A percentile compares a stretch with the other conserved stretches of the same genome.
Conservation (phyloP, 1,140 invertebrate genomes). For the Tetramorium parvispinum region DNA sequence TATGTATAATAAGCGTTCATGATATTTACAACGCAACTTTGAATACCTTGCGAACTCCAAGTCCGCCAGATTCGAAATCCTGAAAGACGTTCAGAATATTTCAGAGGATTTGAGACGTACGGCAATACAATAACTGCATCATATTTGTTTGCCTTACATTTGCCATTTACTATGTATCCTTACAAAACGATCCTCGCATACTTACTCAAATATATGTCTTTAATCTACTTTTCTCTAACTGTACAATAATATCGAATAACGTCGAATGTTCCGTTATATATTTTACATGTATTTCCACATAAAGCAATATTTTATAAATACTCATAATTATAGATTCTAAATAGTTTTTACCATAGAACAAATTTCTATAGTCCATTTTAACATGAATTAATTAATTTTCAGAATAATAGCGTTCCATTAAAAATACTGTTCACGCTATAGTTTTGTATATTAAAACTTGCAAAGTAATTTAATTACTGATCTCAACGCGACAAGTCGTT, state of each 20-base stretch:
- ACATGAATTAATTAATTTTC: neutral
- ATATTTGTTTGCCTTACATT: conserved; percentile 11
- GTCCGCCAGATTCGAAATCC: conserved; percentile 4
- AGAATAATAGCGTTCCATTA: neutral
- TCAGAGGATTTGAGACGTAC: conserved; percentile 8
- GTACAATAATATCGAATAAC: neutral
- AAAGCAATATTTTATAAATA: neutral
- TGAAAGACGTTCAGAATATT: conserved; percentile 38
- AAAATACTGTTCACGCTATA: neutral
- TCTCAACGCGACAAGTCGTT: neutral
- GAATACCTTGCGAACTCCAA: neutral
- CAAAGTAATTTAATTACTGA: conserved; percentile 42
- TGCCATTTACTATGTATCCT: neutral
- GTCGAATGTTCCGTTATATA: neutral
- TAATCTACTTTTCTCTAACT: neutral
- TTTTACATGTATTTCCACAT: neutral
- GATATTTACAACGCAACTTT: conserved; percentile 23
- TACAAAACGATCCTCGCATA: neutral
- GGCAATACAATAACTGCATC: conserved; percentile 13
- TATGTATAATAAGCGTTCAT: neutral
- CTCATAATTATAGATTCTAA: neutral
- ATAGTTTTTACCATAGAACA: neutral
- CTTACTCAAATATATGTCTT: neutral
- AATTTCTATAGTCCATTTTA: neutral
- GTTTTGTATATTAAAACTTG: conserved; percentile 25